Evolutionary conservation across 2,888 invertebrate species (phyloP), one percentile per base, ranked within the genome.

Genomic region (Drosophila nr. medialis): DNA sequence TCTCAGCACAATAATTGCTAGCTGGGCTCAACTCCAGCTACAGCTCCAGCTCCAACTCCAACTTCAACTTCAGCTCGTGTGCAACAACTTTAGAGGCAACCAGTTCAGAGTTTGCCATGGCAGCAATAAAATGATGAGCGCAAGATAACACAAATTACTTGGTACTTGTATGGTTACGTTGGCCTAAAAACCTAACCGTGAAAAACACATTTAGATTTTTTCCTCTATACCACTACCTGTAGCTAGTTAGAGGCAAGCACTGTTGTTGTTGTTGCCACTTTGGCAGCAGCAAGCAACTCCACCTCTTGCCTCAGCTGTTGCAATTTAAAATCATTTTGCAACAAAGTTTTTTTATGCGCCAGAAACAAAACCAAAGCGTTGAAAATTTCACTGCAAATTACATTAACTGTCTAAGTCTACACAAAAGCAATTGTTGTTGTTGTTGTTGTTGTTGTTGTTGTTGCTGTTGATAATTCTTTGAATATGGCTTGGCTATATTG

Each of bases 61-160:
- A 34, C 49, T 56, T 42, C 42, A 42, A 6, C 42, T 42, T 15
- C 51, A 62, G 61, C 63, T 66, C 30, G 27, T 45, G 53, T 48
- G 48, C 62, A 64, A 42, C 55, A 56, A 45, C 45, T 24, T 59
- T 38, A 18, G 45, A 60, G 65, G 64, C 79, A 77, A 78, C 77
- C 75, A 66, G 73, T 75, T 72, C 76, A 75, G 75, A 80, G 81
- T 82, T 86, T 72, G 76, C 59, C 70, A 68, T 66, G 78, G 68
- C 82, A 72, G 87, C 86, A 83, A 87, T 86, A 83, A 85, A 85
- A 87, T 85, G 84, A 85, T 85, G 88, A 85, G 75, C 83, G 77
- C 62, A 64, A 87, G 84, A 85, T 85, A 85, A 87, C 88, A 85
- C 74, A 87, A 85, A 85, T 85, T 87, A 83, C 86, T 75, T 75